phyloP scores from a whole-genome alignment of 2,797 vertebrate species.

The Lateolabrax maculatus region DNA sequence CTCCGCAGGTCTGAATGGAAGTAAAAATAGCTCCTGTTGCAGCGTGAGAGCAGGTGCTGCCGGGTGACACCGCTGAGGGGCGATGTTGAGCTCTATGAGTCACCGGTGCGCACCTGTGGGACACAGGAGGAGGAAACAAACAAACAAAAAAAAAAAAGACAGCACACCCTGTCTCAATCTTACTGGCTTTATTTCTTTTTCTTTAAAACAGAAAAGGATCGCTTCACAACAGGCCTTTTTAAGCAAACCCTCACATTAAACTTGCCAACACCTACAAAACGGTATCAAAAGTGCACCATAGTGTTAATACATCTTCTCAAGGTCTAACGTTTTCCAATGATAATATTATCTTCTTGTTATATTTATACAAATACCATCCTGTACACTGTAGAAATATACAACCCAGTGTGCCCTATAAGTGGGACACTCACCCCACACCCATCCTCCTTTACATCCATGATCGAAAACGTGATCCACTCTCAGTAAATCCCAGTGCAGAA shows the following conservation, averaged over 20 bases:
- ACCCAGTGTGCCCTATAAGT: slow-evolving; percentile 86
- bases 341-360: slow-evolving; percentile 87
- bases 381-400: slow-evolving; percentile 93
- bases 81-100: slow-evolving; percentile 77
- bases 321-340: slow-evolving; percentile 85
- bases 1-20: slow-evolving; percentile 49
- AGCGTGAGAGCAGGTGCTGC: slow-evolving; percentile 40
- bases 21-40: slow-evolving; percentile 70
- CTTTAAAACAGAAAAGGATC: slow-evolving; percentile 93
- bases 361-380: slow-evolving; percentile 94
- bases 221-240: slow-evolving; percentile 89
- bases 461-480: slow-evolving; percentile 59
- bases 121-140: too few species aligned
- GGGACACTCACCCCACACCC: slow-evolving; percentile 71
- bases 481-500: slow-evolving; percentile 67
- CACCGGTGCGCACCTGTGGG: slow-evolving; percentile 74
- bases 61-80: slow-evolving; percentile 53
- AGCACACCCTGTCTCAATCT: slow-evolving; percentile 64
- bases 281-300: slow-evolving; percentile 94
- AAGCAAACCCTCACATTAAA: slow-evolving; percentile 90
- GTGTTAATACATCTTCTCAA: slow-evolving; percentile 89
- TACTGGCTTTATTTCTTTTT: slow-evolving; percentile 89
- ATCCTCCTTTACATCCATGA: slow-evolving; percentile 52
- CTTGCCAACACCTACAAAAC: slow-evolving; percentile 92
- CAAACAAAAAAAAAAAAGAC: too few species aligned